Percentiles rank a stretch among this genome's conserved stretches.
Conservation (phyloP, 53 echinoderm and acorn worm genomes). For the Pentamera pediparva region DNA sequence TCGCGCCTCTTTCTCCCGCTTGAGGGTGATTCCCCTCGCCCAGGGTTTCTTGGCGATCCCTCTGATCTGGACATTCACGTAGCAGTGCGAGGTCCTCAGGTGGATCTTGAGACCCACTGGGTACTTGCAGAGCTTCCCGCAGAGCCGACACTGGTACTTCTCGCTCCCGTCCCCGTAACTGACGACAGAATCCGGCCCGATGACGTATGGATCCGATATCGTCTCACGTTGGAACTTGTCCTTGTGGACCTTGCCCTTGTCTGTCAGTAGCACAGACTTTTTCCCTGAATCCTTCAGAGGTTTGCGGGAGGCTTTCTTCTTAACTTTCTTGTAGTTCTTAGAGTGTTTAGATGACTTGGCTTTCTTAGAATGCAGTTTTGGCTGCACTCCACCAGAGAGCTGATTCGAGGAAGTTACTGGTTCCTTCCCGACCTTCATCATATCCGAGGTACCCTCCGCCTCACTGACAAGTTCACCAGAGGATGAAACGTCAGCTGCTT, state of each 20-base stretch:
- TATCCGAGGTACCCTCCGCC: neutral
- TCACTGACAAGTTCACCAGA: slow-evolving; percentile 27
- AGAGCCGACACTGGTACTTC: slow-evolving; percentile 40
- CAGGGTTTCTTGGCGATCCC: slow-evolving; percentile 30
- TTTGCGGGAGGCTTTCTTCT: neutral
- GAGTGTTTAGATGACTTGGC: neutral
- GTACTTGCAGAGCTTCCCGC: slow-evolving; percentile 45
- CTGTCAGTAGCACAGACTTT: neutral
- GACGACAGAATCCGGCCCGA: slow-evolving; percentile 44
- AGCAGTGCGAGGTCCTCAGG: slow-evolving; percentile 38
- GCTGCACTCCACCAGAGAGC: too few relatives aligned
- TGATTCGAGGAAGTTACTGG: neutral
- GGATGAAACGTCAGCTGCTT: slow-evolving; percentile 55
- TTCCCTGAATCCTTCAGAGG: neutral
- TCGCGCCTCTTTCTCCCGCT: slow-evolving; percentile 2
- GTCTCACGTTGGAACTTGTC: neutral
- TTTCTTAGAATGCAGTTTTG: too few relatives aligned
- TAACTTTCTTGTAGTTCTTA: slow-evolving; percentile 1
- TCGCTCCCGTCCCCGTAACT: slow-evolving; percentile 27
- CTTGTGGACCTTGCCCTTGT: neutral
- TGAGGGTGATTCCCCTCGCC: slow-evolving; percentile 23
- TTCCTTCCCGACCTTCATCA: neutral
- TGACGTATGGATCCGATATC: slow-evolving; percentile 26
- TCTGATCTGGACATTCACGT: neutral
- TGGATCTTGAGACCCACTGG: slow-evolving; percentile 58